Conservation (phyloP, 2,797 vertebrate genomes). For the Sciurus vulgaris region DNA sequence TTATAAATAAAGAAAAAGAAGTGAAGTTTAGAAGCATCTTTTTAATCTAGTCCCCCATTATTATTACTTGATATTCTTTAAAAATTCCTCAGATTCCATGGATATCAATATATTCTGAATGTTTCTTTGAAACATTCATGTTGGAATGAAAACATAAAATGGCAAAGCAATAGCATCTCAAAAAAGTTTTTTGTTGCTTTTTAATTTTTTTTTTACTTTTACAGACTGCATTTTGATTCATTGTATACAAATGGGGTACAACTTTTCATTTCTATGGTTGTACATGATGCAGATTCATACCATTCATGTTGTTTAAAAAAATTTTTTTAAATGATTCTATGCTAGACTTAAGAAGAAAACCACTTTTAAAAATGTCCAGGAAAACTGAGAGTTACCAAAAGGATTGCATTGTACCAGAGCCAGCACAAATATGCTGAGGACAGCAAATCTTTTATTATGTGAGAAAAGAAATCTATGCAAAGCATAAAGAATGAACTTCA, state of each 20-base stretch:
- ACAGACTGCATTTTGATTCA: no score
- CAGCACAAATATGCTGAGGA: not conserved
- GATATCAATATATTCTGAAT: conserved; percentile 36
- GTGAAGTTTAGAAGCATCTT: not conserved
- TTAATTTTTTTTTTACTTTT: no score
- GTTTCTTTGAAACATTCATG: conserved; percentile 2
- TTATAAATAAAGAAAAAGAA: not conserved
- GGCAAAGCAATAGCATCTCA: not conserved
- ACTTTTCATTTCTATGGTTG: no score
- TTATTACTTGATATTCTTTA: not conserved
- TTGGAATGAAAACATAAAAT: not conserved
- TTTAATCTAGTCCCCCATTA: not conserved
- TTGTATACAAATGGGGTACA: no score
- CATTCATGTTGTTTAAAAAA: no score
- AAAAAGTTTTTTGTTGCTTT: no score
- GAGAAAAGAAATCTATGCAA: conserved; percentile 3
- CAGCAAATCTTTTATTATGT: not conserved
- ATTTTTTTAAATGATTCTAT: not conserved
- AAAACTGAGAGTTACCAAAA: conserved; percentile 25
- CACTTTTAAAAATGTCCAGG: not conserved
- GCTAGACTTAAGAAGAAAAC: conserved; percentile 29
- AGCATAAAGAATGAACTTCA: not conserved
- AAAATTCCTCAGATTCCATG: not conserved
- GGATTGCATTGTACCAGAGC: not conserved
- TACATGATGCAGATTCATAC: no score